Base-by-base conservation (phyloP, 2,888 invertebrate species). In the Rotaria socialis region DNA sequence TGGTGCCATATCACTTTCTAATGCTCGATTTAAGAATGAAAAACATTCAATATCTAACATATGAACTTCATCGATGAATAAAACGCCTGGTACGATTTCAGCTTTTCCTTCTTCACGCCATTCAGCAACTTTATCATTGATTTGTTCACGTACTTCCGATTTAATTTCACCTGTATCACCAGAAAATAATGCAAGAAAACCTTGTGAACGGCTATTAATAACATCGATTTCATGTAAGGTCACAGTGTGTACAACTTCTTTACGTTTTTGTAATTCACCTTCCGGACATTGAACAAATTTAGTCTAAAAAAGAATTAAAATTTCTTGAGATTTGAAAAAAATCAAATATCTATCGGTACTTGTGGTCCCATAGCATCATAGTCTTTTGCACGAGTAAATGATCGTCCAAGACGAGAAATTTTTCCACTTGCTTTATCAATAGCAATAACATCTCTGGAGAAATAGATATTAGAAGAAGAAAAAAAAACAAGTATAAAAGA, bases 61-160 rank as follows among this genome's bases (percentile, higher is more conserved):
- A 90, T 99, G 99, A 0, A 96, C 96, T 93, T 98, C 97, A 90
- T 98, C 97, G 88, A 98, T 95, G 90, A 98, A 98, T 4, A 98
- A 92, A 88, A 92, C 98, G 0, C 99, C 99, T 0, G 99, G 98
- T 58, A 97, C 96, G 90, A 99, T 96, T 92, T 97, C 97, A 0
- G 99, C 97, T 91, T 99, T 99, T 1, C 98, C 98, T 91, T 99
- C 99, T 90, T 99, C 99, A 43, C 97, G 93, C 99, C 99, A 99
- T 91, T 99, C 99, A 0, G 95, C 95, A 0, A 99, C 96, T 91
- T 96, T 98, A 75, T 95, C 94, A 91, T 99, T 97, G 88, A 99
- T 99, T 91, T 99, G 98, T 89, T 98, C 98, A 1, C 99, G 93
- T 0, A 99, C 96, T 92, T 99, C 99, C 0, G 95, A 93, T 89